These are phyloP conservation scores for Electrona antarctica DNA, from an alignment of 2,113 vertebrate species.

Conservation along the genomic window DNA sequence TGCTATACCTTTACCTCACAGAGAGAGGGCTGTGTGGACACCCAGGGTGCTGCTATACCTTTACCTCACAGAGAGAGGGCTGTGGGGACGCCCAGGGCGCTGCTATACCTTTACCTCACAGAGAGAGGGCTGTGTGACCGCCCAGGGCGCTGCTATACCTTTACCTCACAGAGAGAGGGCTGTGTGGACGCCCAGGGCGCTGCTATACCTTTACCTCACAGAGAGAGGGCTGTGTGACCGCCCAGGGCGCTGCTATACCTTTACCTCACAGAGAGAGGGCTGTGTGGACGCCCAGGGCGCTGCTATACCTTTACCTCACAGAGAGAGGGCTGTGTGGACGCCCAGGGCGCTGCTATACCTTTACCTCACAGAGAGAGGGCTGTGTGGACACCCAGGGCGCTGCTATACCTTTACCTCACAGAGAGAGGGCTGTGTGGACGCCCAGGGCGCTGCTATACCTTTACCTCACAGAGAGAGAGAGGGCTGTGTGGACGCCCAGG, in stretches of 20 bases:
- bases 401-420: constrained; percentile 3
- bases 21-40: not conserved
- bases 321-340: not conserved
- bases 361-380: not conserved
- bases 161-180: not conserved
- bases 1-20: constrained; percentile 3
- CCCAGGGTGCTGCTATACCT: constrained; percentile 16
- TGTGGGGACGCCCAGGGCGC: constrained; percentile 3
- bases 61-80: not conserved
- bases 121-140: not conserved
- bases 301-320: constrained; percentile 3
- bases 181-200: constrained; percentile 7
- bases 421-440: not conserved
- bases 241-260: constrained; percentile 17
- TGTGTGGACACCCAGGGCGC: constrained; percentile 5
- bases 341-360: constrained; percentile 17
- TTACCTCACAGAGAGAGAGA: not conserved
- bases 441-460: constrained; percentile 17
- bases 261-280: not conserved
- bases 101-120: constrained; percentile 3
- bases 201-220: constrained; percentile 3
- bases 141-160: constrained; percentile 17
- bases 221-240: not conserved
- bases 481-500: constrained; percentile 3
- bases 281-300: constrained; percentile 7